Evolutionary conservation across 2,797 vertebrate genomes (phyloP).

Genomic region (Cephalopachus bancanus): DNA sequence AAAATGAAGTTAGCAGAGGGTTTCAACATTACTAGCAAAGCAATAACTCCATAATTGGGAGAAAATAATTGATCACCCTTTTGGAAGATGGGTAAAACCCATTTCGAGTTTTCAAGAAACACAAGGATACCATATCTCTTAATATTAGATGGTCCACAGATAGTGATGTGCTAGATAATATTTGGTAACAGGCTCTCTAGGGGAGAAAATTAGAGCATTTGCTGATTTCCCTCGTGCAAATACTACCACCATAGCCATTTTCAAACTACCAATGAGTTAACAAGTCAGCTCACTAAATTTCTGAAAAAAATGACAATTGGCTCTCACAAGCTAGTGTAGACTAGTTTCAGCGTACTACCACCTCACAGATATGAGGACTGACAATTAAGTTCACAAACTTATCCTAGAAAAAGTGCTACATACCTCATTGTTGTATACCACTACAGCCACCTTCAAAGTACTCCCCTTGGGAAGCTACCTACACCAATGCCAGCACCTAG

Average conservation of each 20-base stretch:
- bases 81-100: not conserved
- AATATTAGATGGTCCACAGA: not conserved
- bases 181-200: not conserved
- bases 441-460: too few species aligned
- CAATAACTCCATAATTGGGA: not conserved
- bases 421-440: too few species aligned
- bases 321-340: not conserved
- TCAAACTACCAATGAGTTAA: not conserved
- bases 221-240: not conserved
- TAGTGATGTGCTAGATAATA: not conserved
- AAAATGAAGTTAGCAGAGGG: not conserved
- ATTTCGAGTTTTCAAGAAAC: slow-evolving; percentile 22
- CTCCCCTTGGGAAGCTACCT: too few species aligned
- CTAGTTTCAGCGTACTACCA: not conserved
- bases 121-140: not conserved
- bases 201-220: not conserved
- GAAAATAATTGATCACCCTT: not conserved
- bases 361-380: not conserved
- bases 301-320: not conserved
- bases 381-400: too few species aligned
- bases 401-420: too few species aligned
- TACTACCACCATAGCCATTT: not conserved
- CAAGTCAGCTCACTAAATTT: slow-evolving; percentile 1
- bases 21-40: not conserved
- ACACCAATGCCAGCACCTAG: too few species aligned